These are phyloP conservation scores for Agrochola lychnidis DNA, from an alignment of 2,888 invertebrate genomes.

Conservation along the genomic window DNA sequence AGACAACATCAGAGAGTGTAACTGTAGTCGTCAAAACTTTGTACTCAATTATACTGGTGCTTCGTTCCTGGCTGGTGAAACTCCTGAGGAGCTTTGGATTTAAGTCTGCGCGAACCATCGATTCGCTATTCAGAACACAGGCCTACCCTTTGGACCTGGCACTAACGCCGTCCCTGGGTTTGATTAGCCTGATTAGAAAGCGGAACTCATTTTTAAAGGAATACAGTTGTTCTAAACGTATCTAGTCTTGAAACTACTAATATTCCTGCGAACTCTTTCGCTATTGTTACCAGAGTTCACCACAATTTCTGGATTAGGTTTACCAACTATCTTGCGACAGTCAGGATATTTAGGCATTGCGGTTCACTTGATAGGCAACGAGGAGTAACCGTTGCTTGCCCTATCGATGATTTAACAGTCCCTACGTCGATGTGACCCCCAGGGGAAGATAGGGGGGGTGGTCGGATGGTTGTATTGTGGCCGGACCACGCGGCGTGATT, in stretches of 20 bases:
- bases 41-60: slow-evolving; percentile 41
- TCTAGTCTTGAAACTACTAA: slow-evolving; percentile 9
- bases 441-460: slow-evolving; percentile 9
- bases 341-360: not conserved
- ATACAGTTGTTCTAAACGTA: slow-evolving; percentile 7
- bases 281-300: slow-evolving; percentile 3
- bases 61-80: slow-evolving; percentile 16
- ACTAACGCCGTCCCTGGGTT: slow-evolving; percentile 4
- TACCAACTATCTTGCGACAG: slow-evolving; percentile 3
- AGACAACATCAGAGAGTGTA: slow-evolving; percentile 19
- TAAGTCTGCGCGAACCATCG: slow-evolving; percentile 3
- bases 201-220: slow-evolving; percentile 4
- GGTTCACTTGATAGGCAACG: not conserved
- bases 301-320: not conserved
- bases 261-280: slow-evolving; percentile 19
- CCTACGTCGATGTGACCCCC: slow-evolving; percentile 1
- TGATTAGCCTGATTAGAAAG: slow-evolving; percentile 10
- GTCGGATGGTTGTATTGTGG: not conserved
- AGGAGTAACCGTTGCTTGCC: slow-evolving; percentile 6
- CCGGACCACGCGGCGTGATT: not conserved
- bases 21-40: slow-evolving; percentile 28
- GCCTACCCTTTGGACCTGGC: slow-evolving; percentile 12
- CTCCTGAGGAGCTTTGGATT: slow-evolving; percentile 7
- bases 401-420: not conserved
- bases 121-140: slow-evolving; percentile 25